Evolutionary conservation across 2,888 invertebrate species (phyloP).

Genomic region (Epinotia brunnichana): DNA sequence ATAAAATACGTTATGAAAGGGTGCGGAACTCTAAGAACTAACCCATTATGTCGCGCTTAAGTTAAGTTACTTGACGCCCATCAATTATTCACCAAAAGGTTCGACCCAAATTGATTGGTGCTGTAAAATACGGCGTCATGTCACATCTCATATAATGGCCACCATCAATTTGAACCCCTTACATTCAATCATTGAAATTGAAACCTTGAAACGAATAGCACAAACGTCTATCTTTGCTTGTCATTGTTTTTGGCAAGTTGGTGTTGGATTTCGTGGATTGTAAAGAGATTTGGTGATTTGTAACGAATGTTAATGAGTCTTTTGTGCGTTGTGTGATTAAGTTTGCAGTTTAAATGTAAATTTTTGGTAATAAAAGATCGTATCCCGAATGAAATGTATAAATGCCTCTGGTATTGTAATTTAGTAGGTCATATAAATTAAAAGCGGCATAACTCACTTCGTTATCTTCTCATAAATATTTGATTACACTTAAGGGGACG

Average conservation of each 20-base stretch:
- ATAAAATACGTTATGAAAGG: too few relatives aligned
- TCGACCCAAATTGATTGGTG: slow-evolving; percentile 27
- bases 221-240: not conserved
- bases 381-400: not conserved
- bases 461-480: too few relatives aligned
- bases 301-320: slow-evolving; percentile 3
- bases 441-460: too few relatives aligned
- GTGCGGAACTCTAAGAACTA: too few relatives aligned
- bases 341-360: not conserved
- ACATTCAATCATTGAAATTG: not conserved
- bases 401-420: not conserved
- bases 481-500: too few relatives aligned
- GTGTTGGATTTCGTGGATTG: not conserved
- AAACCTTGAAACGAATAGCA: not conserved
- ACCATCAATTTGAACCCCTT: slow-evolving; percentile 4
- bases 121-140: slow-evolving; percentile 22
- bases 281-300: not conserved
- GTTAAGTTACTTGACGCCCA: slow-evolving; percentile 5
- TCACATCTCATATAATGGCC: not conserved
- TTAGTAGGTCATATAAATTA: not conserved
- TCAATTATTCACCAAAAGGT: slow-evolving; percentile 25
- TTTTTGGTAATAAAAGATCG: slow-evolving; percentile 2
- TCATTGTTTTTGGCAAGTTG: not conserved
- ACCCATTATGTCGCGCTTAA: not conserved
- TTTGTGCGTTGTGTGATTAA: not conserved